phyloP scores from a whole-genome alignment of 2,797 vertebrate genomes.

The Crenuchus spilurus region DNA sequence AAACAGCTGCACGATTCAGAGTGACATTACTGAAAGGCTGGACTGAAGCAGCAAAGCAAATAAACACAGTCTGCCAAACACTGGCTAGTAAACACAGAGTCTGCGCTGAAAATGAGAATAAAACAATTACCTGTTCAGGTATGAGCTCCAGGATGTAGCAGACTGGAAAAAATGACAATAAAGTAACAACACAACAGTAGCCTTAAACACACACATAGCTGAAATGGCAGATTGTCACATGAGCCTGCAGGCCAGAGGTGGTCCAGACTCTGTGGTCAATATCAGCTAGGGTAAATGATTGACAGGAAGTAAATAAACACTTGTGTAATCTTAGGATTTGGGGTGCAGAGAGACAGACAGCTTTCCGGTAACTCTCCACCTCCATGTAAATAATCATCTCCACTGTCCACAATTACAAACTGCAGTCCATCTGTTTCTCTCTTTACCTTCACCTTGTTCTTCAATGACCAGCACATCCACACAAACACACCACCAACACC shows the following conservation, averaged over 20 bases:
- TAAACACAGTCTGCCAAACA: too few relatives aligned
- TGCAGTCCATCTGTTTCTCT: too few relatives aligned
- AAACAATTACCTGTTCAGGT: conserved; percentile 31
- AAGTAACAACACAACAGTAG: conserved; percentile 15
- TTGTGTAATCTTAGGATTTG: conserved; percentile 46
- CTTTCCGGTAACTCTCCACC: conserved; percentile 38
- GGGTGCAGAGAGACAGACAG: conserved; percentile 36
- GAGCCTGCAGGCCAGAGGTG: not conserved
- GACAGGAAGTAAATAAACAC: conserved; percentile 76
- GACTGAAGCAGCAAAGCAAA: too few relatives aligned
- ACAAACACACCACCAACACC: too few relatives aligned
- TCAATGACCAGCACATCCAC: too few relatives aligned
- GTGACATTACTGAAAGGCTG: too few relatives aligned
- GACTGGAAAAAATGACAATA: conserved; percentile 12
- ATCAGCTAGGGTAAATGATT: conserved; percentile 73
- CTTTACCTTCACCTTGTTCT: too few relatives aligned
- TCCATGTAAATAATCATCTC: not conserved
- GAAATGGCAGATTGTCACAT: conserved; percentile 21
- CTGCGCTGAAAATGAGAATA: not conserved
- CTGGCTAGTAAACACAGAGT: not conserved
- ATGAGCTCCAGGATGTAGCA: not conserved
- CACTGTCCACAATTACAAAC: too few relatives aligned
- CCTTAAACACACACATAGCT: conserved; percentile 35
- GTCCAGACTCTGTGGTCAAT: conserved; percentile 26
- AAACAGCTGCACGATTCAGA: too few relatives aligned